These are phyloP conservation scores for Cydia pomonella DNA, from an alignment of 1,140 invertebrate species.

Conservation along the genomic window DNA sequence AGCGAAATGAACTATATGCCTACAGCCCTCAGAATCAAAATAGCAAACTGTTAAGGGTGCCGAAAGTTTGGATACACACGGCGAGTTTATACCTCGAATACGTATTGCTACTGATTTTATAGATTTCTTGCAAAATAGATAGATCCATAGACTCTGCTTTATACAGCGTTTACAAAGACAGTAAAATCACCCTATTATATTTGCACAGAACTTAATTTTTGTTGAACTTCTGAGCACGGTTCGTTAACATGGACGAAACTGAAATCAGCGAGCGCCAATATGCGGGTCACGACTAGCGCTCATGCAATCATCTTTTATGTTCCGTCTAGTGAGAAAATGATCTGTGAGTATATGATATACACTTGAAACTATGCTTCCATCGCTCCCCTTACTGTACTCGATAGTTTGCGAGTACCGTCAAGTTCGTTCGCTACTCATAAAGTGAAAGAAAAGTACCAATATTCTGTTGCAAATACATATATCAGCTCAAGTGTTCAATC, in stretches of 20 bases:
- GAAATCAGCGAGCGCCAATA: no score
- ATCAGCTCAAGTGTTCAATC: neutral
- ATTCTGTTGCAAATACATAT: neutral
- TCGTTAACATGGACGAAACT: no score
- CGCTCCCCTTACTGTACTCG: neutral
- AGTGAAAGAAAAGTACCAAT: neutral
- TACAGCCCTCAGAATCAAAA: neutral
- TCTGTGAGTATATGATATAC: neutral
- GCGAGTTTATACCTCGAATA: neutral
- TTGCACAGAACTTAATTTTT: neutral
- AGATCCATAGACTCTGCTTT: no score
- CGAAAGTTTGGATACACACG: conserved; percentile 17
- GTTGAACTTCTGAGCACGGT: no score
- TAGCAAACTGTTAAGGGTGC: neutral
- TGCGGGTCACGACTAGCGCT: no score
- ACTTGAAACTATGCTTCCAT: neutral
- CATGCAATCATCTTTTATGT: neutral
- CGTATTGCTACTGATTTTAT: conserved; percentile 14
- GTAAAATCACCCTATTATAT: no score
- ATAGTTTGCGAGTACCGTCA: neutral
- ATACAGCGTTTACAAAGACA: no score
- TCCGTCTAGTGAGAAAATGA: neutral
- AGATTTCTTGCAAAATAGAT: neutral
- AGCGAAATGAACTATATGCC: neutral
- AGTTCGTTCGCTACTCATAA: neutral